A percentile compares a stretch with the other conserved stretches of the same genome.
These are phyloP conservation scores for Stenichneumon culpator DNA, from an alignment of 2,888 invertebrate genomes.

Conservation along the genomic window DNA sequence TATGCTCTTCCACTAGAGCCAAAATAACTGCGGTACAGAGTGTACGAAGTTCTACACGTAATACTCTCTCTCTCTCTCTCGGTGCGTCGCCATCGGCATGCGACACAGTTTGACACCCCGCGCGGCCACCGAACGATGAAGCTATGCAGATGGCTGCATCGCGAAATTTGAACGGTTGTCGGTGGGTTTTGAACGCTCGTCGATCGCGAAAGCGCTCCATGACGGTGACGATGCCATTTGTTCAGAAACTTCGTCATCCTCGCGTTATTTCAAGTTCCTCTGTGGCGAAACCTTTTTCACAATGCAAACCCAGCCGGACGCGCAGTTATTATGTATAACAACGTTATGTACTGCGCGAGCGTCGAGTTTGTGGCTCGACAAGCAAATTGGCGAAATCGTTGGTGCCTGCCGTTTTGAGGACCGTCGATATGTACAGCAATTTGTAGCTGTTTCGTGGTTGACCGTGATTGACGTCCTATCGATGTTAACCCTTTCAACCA, in stretches of 20 bases:
- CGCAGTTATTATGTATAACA: conserved; percentile 1
- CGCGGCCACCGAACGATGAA: not conserved
- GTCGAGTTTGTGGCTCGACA: not conserved
- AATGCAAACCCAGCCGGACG: not conserved
- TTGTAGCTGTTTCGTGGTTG: not conserved
- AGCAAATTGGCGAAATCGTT: not conserved
- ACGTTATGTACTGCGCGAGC: not conserved
- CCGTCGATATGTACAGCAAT: not conserved
- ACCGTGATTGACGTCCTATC: not conserved
- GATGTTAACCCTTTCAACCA: not conserved
- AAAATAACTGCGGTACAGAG: conserved; percentile 17
- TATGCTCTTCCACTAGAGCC: not conserved
- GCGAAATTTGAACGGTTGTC: conserved; percentile 35
- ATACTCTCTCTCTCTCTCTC: not conserved
- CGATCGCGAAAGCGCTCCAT: conserved; percentile 23
- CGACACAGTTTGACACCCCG: conserved; percentile 40
- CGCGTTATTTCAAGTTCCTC: conserved; percentile 4
- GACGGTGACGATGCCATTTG: conserved; percentile 22
- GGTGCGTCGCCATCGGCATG: conserved; percentile 50
- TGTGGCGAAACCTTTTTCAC: not conserved
- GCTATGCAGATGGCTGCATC: conserved; percentile 38
- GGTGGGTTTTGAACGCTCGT: conserved; percentile 8
- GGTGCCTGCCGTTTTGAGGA: not conserved
- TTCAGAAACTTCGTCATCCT: conserved; percentile 1
- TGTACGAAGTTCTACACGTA: not conserved